Evolutionary conservation across 2,113 vertebrate genomes (phyloP).

Genomic region (Gracilinanus agilis): DNA sequence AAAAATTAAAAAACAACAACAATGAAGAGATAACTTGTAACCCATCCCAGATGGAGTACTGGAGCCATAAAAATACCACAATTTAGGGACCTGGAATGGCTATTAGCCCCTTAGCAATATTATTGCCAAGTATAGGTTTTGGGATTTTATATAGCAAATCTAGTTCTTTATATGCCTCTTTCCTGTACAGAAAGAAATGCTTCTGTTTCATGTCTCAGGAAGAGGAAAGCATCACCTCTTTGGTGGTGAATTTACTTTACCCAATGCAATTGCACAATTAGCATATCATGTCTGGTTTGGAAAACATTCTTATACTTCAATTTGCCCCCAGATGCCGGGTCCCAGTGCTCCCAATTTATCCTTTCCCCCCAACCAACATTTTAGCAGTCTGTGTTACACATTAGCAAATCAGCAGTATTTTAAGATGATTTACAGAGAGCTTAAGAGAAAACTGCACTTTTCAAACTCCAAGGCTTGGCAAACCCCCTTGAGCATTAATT

Average conservation of each 20-base stretch:
- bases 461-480: slow-evolving; percentile 29
- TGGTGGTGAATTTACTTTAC: background rate
- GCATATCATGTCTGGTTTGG: background rate
- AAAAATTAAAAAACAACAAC: slow-evolving; percentile 33
- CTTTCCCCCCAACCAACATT: background rate
- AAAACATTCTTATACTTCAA: slow-evolving; percentile 21
- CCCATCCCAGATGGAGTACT: slow-evolving; percentile 13
- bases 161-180: background rate
- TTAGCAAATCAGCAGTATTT: slow-evolving; percentile 71
- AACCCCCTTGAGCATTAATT: slow-evolving; percentile 64
- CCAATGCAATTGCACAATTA: background rate
- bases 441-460: slow-evolving; percentile 68
- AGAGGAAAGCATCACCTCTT: background rate
- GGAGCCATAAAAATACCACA: background rate
- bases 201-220: background rate
- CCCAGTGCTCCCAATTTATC: slow-evolving; percentile 48
- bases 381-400: slow-evolving; percentile 50
- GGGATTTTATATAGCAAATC: background rate
- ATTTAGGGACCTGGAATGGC: background rate
- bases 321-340: slow-evolving; percentile 25
- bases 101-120: background rate
- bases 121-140: background rate
- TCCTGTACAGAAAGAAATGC: background rate
- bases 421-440: slow-evolving; percentile 66
- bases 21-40: slow-evolving; percentile 11